Evolutionary conservation across 2,113 vertebrate species (phyloP).

Genomic region (cat (Felis catus)): DNA sequence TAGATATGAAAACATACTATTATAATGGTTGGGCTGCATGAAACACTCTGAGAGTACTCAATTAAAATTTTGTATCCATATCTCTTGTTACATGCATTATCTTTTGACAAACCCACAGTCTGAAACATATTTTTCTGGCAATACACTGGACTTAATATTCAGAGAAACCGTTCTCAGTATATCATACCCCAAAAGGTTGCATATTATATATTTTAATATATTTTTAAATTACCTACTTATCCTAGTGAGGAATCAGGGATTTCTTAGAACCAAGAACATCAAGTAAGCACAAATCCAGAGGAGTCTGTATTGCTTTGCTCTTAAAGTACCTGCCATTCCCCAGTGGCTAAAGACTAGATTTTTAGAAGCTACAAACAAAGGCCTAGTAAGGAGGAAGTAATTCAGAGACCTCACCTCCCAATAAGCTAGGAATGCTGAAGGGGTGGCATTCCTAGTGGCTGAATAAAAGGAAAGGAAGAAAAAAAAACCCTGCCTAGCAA

Average conservation of each 20-base stretch:
- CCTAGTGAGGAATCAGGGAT: not conserved
- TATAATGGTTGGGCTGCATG: not conserved
- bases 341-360: not conserved
- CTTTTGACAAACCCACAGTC: slow-evolving; percentile 2
- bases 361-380: not conserved
- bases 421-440: not conserved
- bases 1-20: not conserved
- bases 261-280: not conserved
- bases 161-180: not conserved
- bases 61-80: not conserved
- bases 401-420: not conserved
- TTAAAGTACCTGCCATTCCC: not conserved
- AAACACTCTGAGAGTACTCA: not conserved
- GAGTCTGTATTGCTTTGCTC: not conserved
- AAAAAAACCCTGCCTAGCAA: not conserved
- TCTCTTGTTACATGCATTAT: not conserved
- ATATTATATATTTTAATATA: slow-evolving; percentile 4
- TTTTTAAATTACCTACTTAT: not conserved
- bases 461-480: not conserved
- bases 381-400: not conserved
- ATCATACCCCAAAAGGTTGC: not conserved
- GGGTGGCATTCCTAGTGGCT: not conserved
- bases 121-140: slow-evolving; percentile 4
- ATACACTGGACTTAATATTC: not conserved
- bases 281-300: not conserved